Evolutionary conservation across 2,888 invertebrate species (phyloP).

Genomic region (Barypeithes pellucidus): DNA sequence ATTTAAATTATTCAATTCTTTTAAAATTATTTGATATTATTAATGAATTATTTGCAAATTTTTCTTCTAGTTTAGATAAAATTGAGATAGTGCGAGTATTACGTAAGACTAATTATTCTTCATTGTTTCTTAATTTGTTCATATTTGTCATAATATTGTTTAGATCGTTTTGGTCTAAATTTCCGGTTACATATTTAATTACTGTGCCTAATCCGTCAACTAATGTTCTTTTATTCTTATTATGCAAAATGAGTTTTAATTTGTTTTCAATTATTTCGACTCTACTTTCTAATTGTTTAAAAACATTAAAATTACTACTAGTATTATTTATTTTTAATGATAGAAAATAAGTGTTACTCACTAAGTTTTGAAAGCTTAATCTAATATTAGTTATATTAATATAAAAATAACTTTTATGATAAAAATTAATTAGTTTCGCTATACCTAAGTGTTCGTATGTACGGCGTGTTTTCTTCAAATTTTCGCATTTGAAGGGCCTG

Average conservation of each 20-base stretch:
- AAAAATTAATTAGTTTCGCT: too few species aligned
- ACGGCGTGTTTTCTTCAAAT: constrained; percentile 1
- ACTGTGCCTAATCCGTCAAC: constrained; percentile 10
- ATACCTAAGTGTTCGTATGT: constrained; percentile 27
- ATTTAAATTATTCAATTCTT: not conserved
- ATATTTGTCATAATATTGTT: constrained; percentile 20
- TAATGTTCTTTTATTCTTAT: constrained; percentile 9
- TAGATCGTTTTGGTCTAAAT: constrained; percentile 26
- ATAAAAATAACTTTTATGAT: too few species aligned
- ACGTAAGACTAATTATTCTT: not conserved
- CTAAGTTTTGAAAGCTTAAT: too few species aligned
- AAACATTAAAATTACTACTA: constrained; percentile 1
- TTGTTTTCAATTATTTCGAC: not conserved
- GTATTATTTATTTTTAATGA: constrained; percentile 11
- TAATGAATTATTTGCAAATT: constrained; percentile 2
- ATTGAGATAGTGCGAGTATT: constrained; percentile 8
- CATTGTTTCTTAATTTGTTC: constrained; percentile 20
- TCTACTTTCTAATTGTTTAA: constrained; percentile 12
- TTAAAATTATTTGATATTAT: constrained; percentile 17
- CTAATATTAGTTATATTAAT: too few species aligned
- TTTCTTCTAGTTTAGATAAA: constrained; percentile 12
- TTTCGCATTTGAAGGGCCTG: too few species aligned
- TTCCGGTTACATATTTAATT: constrained; percentile 25
- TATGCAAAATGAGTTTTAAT: not conserved
- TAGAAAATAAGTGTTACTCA: constrained; percentile 13